phyloP scores from a whole-genome alignment of 2,888 invertebrate genomes.

The Drosophila pseudotalamancana region DNA sequence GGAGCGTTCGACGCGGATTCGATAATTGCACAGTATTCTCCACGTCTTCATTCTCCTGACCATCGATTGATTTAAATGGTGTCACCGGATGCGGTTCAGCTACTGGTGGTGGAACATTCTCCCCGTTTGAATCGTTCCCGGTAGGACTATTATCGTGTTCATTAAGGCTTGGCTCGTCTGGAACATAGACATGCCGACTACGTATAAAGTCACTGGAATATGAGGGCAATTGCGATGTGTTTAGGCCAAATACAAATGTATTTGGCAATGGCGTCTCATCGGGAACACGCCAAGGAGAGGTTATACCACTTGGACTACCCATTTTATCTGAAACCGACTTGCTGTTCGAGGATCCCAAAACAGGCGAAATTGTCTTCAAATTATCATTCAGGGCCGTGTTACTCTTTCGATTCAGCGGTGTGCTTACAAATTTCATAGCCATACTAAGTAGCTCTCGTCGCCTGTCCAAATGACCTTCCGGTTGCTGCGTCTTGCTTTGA shows the following conservation, averaged over 20 bases:
- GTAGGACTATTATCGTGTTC: neutral
- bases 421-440: slow-evolving; percentile 76
- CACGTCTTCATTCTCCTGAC: slow-evolving; percentile 44
- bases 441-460: slow-evolving; percentile 62
- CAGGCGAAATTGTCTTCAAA: slow-evolving; percentile 62
- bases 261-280: slow-evolving; percentile 76
- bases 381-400: neutral
- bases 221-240: slow-evolving; percentile 80
- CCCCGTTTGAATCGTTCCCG: slow-evolving; percentile 77
- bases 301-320: slow-evolving; percentile 12
- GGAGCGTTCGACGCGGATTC: slow-evolving; percentile 70
- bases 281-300: slow-evolving; percentile 82
- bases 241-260: slow-evolving; percentile 76
- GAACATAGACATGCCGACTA: slow-evolving; percentile 59
- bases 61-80: slow-evolving; percentile 4
- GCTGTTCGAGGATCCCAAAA: slow-evolving; percentile 5
- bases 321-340: neutral
- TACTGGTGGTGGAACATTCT: slow-evolving; percentile 74
- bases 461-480: slow-evolving; percentile 6
- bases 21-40: slow-evolving; percentile 66
- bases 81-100: neutral
- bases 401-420: slow-evolving; percentile 66
- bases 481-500: slow-evolving; percentile 57
- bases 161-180: slow-evolving; percentile 28
- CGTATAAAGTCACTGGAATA: slow-evolving; percentile 81